Evolutionary conservation across 2,797 vertebrate species (phyloP).

Genomic region (Ispidina picta): DNA sequence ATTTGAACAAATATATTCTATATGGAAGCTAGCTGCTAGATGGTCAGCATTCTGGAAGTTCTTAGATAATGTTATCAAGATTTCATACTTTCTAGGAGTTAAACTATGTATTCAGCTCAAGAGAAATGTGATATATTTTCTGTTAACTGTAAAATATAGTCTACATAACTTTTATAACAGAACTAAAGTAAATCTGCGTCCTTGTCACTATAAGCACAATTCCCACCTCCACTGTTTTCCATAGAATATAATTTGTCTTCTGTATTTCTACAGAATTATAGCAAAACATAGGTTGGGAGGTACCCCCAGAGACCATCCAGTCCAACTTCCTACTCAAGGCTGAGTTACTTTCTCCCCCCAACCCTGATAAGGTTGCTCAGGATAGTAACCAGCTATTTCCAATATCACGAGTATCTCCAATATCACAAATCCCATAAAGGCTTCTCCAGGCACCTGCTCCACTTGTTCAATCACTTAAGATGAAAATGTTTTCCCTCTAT

Average conservation of each 20-base stretch:
- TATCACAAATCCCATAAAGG: background rate
- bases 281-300: background rate
- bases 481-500: background rate
- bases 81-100: background rate
- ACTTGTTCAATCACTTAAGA: background rate
- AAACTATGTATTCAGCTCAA: background rate
- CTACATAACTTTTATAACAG: background rate
- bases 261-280: background rate
- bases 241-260: background rate
- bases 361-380: background rate
- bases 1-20: background rate
- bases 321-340: background rate
- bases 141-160: background rate
- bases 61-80: background rate
- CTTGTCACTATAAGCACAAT: background rate
- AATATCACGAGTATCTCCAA: background rate
- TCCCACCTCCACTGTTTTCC: background rate
- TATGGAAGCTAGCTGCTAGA: background rate
- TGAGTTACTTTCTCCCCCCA: background rate
- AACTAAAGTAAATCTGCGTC: background rate
- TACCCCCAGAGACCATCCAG: background rate
- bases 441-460: accelerated
- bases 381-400: background rate
- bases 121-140: background rate
- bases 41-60: background rate